These are phyloP conservation scores for Cistogaster globosa DNA, from an alignment of 2,888 invertebrate species.

Conservation along the genomic window DNA sequence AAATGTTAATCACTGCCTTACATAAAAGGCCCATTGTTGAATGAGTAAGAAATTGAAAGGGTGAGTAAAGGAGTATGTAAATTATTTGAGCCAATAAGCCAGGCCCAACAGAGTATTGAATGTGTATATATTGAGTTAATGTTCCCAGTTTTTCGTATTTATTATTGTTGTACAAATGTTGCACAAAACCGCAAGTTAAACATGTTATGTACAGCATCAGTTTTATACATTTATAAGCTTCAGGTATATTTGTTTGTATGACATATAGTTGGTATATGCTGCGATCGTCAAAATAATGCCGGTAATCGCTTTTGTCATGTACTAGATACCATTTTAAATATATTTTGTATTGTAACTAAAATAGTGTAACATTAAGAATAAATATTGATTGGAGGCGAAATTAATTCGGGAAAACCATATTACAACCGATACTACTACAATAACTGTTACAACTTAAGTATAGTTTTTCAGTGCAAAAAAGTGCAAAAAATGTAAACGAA, in stretches of 20 bases:
- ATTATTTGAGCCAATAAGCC: constrained; percentile 55
- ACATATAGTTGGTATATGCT: constrained; percentile 5
- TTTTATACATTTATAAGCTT: background rate
- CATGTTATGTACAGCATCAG: constrained; percentile 27
- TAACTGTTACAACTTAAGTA: too few species aligned
- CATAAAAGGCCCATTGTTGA: constrained; percentile 75
- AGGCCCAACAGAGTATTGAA: constrained; percentile 5
- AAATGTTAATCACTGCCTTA: constrained; percentile 77
- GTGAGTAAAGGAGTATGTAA: constrained; percentile 25
- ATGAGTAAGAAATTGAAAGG: constrained; percentile 9
- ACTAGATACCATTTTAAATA: constrained; percentile 23
- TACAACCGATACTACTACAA: background rate
- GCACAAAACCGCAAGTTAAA: constrained; percentile 63
- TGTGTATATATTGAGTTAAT: constrained; percentile 25
- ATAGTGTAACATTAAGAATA: constrained; percentile 19
- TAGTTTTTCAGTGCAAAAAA: too few species aligned
- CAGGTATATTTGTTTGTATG: background rate
- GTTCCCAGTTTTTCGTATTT: constrained; percentile 2
- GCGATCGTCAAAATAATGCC: constrained; percentile 43
- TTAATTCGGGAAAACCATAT: background rate
- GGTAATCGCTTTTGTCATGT: constrained; percentile 33
- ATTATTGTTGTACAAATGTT: constrained; percentile 46
- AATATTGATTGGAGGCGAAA: constrained; percentile 5
- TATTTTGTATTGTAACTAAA: constrained; percentile 34
- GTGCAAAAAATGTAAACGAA: too few species aligned